Conservation (phyloP, 2,888 invertebrate genomes). For the Tineola bisselliella region DNA sequence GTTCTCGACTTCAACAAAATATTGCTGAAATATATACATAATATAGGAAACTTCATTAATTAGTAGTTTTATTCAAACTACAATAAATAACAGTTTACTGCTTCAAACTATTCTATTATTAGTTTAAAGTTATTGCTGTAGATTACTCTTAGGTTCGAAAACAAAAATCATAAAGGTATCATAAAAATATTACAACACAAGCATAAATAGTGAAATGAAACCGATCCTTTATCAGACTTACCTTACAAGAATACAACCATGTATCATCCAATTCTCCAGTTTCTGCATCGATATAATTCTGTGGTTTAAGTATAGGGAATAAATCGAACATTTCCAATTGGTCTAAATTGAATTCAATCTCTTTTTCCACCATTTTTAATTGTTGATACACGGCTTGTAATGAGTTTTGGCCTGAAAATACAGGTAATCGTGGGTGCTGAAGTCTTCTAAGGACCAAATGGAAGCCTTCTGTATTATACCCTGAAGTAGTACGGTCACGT, state of each 20-base stretch:
- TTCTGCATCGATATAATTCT: constrained; percentile 38
- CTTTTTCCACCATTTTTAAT: constrained; percentile 73
- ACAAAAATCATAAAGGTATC: too few species aligned
- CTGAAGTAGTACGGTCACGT: too few species aligned
- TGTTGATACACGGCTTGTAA: constrained; percentile 74
- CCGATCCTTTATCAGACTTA: constrained; percentile 21
- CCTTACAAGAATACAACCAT: constrained; percentile 59
- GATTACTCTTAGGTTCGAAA: too few species aligned
- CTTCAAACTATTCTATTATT: too few species aligned
- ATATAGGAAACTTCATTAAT: too few species aligned
- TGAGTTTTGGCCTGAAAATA: constrained; percentile 56
- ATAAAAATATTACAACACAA: not conserved
- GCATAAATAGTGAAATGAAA: not conserved
- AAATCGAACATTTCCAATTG: constrained; percentile 68
- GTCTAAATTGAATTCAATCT: constrained; percentile 67
- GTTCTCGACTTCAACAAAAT: constrained; percentile 76
- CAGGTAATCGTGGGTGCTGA: too few species aligned
- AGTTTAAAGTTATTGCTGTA: too few species aligned
- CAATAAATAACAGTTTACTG: too few species aligned
- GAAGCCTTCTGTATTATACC: too few species aligned
- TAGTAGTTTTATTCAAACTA: too few species aligned
- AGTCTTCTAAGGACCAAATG: too few species aligned
- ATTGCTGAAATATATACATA: constrained; percentile 69
- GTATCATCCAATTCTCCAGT: constrained; percentile 41
- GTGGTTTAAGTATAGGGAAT: constrained; percentile 53